Evolutionary conservation across 2,888 invertebrate species (phyloP).

Genomic region (Drosophila aldrichi): DNA sequence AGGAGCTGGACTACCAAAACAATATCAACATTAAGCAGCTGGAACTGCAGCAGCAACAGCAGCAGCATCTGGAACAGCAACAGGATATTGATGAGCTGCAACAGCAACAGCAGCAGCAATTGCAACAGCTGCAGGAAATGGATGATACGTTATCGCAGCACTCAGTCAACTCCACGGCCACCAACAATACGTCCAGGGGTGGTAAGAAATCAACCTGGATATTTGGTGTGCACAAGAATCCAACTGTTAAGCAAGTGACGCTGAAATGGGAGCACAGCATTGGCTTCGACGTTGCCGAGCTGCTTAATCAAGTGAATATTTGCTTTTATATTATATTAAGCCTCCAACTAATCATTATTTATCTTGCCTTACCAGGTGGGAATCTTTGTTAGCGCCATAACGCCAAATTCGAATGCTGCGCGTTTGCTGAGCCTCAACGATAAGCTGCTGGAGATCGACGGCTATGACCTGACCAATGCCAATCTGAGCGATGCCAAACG

Average conservation of each 20-base stretch:
- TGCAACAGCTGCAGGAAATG: constrained; percentile 37
- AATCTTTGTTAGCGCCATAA: constrained; percentile 81
- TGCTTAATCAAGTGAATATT: constrained; percentile 75
- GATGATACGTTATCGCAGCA: constrained; percentile 62
- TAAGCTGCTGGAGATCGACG: constrained; percentile 84
- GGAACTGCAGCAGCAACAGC: constrained; percentile 28
- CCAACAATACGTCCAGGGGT: constrained; percentile 55
- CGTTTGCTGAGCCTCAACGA: constrained; percentile 77
- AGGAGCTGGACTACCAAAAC: constrained; percentile 70
- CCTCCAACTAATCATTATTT: neutral
- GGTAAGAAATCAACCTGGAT: constrained; percentile 81
- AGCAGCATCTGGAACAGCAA: constrained; percentile 34
- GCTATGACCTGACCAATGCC: constrained; percentile 83
- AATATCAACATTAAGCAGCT: constrained; percentile 54
- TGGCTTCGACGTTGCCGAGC: constrained; percentile 82
- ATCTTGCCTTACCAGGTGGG: constrained; percentile 59
- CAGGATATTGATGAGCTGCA: constrained; percentile 28
- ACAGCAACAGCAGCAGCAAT: constrained; percentile 24
- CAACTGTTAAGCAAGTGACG: constrained; percentile 84
- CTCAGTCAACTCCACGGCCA: constrained; percentile 67
- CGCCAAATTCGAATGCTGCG: constrained; percentile 79
- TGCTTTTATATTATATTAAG: neutral
- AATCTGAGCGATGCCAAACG: constrained; percentile 79
- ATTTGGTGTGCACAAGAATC: constrained; percentile 84
- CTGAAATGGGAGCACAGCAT: constrained; percentile 79